Conservation (phyloP, 1,140 invertebrate genomes). For the Centruroides sculpturatus region DNA sequence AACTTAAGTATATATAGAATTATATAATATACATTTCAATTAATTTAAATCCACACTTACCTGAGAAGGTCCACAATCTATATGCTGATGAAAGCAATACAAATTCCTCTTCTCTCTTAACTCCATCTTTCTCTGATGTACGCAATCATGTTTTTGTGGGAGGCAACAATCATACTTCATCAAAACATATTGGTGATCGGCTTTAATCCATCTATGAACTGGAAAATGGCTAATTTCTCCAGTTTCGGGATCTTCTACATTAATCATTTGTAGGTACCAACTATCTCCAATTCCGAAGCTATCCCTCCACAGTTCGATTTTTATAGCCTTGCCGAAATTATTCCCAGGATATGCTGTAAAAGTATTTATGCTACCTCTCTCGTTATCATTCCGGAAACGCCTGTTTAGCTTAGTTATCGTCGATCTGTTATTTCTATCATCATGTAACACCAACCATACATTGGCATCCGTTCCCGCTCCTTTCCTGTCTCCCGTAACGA, state of each 20-base stretch:
- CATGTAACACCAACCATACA: constrained; percentile 25
- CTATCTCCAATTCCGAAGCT: constrained; percentile 27
- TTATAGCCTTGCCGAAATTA: constrained; percentile 5
- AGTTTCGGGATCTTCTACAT: constrained; percentile 26
- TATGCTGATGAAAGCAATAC: constrained; percentile 27
- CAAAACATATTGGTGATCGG: constrained; percentile 29
- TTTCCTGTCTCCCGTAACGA: constrained; percentile 31
- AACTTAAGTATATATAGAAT: no score
- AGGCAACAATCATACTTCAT: constrained; percentile 31
- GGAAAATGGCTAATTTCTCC: constrained; percentile 13
- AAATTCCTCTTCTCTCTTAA: constrained; percentile 25
- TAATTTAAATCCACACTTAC: constrained; percentile 18
- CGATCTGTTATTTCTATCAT: constrained; percentile 23
- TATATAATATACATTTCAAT: no score
- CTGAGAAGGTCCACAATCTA: constrained; percentile 29
- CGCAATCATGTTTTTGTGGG: constrained; percentile 30
- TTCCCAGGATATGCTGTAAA: constrained; percentile 20
- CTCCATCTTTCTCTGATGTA: constrained; percentile 27
- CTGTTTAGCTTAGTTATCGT: constrained; percentile 25
- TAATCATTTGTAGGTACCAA: constrained; percentile 32
- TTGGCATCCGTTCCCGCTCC: constrained; percentile 32
- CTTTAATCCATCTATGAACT: constrained; percentile 29
- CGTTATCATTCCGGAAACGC: constrained; percentile 29
- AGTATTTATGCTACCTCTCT: constrained; percentile 26
- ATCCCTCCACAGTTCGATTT: constrained; percentile 31